A percentile compares a stretch with the other conserved stretches of the same genome.
These are phyloP conservation scores for Crematogaster levior DNA, from an alignment of 2,888 invertebrate genomes.

Conservation along the genomic window DNA sequence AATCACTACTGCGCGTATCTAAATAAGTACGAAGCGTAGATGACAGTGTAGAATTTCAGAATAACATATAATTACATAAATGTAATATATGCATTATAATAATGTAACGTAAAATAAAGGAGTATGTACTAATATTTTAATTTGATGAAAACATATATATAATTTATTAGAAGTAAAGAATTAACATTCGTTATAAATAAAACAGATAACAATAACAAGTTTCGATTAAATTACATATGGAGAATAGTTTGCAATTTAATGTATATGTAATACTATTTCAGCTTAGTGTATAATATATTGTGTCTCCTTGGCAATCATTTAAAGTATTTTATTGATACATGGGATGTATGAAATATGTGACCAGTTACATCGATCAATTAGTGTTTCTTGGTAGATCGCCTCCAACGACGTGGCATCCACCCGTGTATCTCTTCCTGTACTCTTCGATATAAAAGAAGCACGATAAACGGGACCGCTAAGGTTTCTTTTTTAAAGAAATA, in stretches of 20 bases:
- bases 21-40: not conserved
- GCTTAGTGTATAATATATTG: conserved; percentile 51
- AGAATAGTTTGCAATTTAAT: conserved; percentile 45
- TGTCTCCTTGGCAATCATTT: conserved; percentile 54
- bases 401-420: conserved; percentile 77
- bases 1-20: not conserved
- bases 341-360: conserved; percentile 6
- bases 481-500: conserved; percentile 93
- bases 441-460: conserved; percentile 92
- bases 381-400: conserved; percentile 64
- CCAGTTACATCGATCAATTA: conserved; percentile 38
- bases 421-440: conserved; percentile 88
- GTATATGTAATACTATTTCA: conserved; percentile 43
- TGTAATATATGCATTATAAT: conserved; percentile 4
- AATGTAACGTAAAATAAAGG: not conserved
- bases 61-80: not conserved
- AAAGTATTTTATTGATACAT: conserved; percentile 29
- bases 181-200: conserved; percentile 68
- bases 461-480: conserved; percentile 92
- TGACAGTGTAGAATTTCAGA: too few species aligned
- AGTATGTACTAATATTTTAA: conserved; percentile 32
- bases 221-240: conserved; percentile 32
- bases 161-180: conserved; percentile 66
- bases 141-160: conserved; percentile 70
- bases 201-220: conserved; percentile 56